Evolutionary conservation across 2,888 invertebrate species (phyloP).

Genomic region (Trachelus iudaicus): DNA sequence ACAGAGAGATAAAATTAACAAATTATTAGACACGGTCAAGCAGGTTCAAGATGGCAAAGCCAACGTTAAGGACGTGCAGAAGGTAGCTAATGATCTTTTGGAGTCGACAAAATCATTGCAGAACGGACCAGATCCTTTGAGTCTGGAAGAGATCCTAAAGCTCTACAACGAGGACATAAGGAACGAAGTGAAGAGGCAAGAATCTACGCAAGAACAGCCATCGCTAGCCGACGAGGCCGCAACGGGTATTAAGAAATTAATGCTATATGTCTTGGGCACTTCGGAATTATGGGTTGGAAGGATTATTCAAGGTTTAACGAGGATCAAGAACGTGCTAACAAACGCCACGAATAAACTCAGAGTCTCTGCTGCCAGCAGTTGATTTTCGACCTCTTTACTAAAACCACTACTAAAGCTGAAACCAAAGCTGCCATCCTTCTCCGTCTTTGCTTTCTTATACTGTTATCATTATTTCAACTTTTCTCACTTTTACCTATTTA

Average conservation of each 20-base stretch:
- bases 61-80: constrained; percentile 47
- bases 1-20: constrained; percentile 65
- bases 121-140: constrained; percentile 57
- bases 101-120: constrained; percentile 49
- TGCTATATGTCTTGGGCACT: constrained; percentile 46
- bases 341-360: constrained; percentile 38
- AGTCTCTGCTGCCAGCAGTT: constrained; percentile 30
- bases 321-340: constrained; percentile 43
- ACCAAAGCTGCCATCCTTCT: neutral
- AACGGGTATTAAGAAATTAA: constrained; percentile 57
- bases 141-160: constrained; percentile 56
- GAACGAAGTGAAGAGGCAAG: constrained; percentile 61
- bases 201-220: constrained; percentile 29
- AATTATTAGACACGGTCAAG: constrained; percentile 59
- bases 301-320: constrained; percentile 47
- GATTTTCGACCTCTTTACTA: constrained; percentile 13
- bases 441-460: neutral
- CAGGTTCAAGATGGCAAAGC: constrained; percentile 58
- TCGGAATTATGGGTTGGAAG: constrained; percentile 46
- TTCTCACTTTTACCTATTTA: neutral
- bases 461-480: neutral
- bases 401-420: neutral
- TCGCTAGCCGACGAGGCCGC: constrained; percentile 30
- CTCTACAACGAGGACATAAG: constrained; percentile 55
- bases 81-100: constrained; percentile 49